Base-by-base conservation (phyloP, 53 echinoderm and acorn worm species). In the Arbacia lixula region DNA sequence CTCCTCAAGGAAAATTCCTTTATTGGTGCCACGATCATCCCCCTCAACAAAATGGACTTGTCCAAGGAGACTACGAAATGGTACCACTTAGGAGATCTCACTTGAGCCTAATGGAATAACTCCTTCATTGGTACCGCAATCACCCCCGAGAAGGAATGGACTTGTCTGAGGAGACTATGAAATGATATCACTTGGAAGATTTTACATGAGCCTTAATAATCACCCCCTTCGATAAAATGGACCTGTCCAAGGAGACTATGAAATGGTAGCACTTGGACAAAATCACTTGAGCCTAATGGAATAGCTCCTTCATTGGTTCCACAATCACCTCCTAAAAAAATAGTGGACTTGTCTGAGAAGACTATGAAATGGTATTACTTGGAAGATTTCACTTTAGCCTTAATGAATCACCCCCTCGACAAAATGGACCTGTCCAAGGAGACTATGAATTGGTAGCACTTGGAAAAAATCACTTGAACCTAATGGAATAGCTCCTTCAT, bases 1-100 rank as follows among this genome's bases (percentile, higher is more conserved):
- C 87, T 92, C 26, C 83, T 99, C 22, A 99, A 99, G 41, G 99
- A 99, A 46, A 88, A 99, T 49, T 85, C 87, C 75, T 99, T 92
- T 84, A 86, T 99, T 68, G 99, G 99, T 30, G 94, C 88, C 31
- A 85, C 91, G 19, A 9, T 35, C 77, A 77, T 77, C 82, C 64
- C 82, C 30, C 82, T 81, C 63, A 81, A 81, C 50, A 81, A 61
- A 81, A 81, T 81, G 82, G 82, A 81, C 64, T 31, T 81, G 82
- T 28, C 64, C 82, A 63, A 63, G 38, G 82, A 64, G 63, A 81
- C 63, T 12, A 34, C 52, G 24, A 43, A 12, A 17, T 81, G 82
- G 82, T 64, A 81, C 16, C 77, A 57, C 19, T 58, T 77, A 46
- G 82, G 51, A 63, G 82, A 81, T 81, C 82, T 81, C 49, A 81